phyloP scores from a whole-genome alignment of 2,113 vertebrate species.

The Gopherus flavomarginatus region DNA sequence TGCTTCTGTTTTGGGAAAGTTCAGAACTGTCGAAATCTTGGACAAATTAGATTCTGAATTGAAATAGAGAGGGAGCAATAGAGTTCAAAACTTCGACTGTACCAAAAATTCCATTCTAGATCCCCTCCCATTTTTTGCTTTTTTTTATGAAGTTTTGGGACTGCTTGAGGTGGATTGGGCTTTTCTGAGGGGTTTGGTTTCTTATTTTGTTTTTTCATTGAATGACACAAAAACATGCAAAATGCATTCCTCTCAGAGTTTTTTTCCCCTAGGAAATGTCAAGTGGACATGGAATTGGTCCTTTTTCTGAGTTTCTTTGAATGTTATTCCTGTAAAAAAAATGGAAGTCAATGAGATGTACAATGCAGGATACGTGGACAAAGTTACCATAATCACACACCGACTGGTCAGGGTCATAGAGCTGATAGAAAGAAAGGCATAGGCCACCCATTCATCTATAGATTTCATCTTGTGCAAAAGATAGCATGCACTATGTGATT shows the following conservation, averaged over 20 bases:
- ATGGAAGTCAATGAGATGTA: background rate
- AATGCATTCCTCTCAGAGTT: rapidly evolving
- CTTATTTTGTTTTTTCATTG: background rate
- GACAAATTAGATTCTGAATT: constrained; percentile 80
- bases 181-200: background rate
- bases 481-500: too few relatives aligned
- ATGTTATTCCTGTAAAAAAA: background rate
- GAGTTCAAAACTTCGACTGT: constrained; percentile 75
- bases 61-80: constrained; percentile 68
- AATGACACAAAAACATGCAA: background rate
- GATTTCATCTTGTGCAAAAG: too few relatives aligned
- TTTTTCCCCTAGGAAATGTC: background rate
- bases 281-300: background rate
- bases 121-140: constrained; percentile 20
- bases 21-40: constrained; percentile 79
- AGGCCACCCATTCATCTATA: too few relatives aligned
- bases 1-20: constrained; percentile 84
- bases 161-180: background rate
- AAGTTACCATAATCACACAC: background rate
- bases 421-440: background rate
- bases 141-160: constrained; percentile 8
- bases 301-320: background rate
- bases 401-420: background rate
- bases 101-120: constrained; percentile 72
- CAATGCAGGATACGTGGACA: background rate